Base-by-base conservation (phyloP, 2,888 invertebrate genomes). In the Unio pictorum region DNA sequence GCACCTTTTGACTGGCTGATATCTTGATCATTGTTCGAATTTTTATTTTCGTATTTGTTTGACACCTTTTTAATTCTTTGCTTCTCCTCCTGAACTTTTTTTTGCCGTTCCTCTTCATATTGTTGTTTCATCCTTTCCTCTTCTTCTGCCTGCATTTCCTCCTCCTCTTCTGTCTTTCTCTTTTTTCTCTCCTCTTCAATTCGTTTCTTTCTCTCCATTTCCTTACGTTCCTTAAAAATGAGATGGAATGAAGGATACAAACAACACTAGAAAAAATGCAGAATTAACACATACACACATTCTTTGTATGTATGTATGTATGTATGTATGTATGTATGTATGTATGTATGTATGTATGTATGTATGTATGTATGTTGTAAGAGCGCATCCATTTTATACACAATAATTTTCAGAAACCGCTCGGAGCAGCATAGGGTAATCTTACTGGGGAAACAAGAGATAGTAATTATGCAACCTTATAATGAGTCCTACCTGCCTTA, bases 171-270 rank as follows among this genome's bases (percentile, higher is more conserved):
- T 61, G 72, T 67, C 66, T 67, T 63, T 62, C 69, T 61, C 66
- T 75, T 68, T 75, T 70, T 75, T 69, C 69, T 69, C 63, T 72
- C 74, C 59, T 76, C 73, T 67, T 76, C 75, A 45, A 61, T 67
- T 28, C 69, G 73, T 28, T 64, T 68, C 28, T 76, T 66, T 60
- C 73, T 68, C 65, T 75, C 77, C 55, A 58, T 72, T 62, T 80
- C 78, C 66, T 65, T 70, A 45, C 56, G 72, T 66, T 80, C 80
- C 81, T 81, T 57, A 15, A 68, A 64, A 66, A 63, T 11, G 3
- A 45, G 45, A 15, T 11, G 8, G 45, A 68, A 55, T 62, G 17
- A 4, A 34, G 45, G n/a, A 65, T 18, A 57, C 17, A 56, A 56
- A 65, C n/a, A 65, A 57, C 8, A 28, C 17, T 7, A 5, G 8